Evolutionary conservation across 1,140 invertebrate genomes (phyloP).

Genomic region (Tetragonula clypearis): DNA sequence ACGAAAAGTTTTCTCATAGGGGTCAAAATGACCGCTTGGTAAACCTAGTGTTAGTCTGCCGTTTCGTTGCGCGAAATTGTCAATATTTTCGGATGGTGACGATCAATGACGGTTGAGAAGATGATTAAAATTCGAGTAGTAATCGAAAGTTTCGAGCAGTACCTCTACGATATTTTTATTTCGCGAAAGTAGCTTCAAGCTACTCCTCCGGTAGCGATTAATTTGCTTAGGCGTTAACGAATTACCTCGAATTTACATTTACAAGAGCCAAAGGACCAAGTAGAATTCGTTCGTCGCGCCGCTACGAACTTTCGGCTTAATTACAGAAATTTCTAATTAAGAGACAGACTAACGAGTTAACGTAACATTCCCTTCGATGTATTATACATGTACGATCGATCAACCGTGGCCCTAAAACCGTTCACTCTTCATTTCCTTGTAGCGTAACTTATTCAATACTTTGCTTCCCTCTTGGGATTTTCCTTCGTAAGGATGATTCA

Average conservation of each 20-base stretch:
- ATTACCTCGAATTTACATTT: background rate
- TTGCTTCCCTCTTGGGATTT: too few species aligned
- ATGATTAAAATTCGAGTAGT: too few species aligned
- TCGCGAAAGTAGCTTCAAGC: too few species aligned
- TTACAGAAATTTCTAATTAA: background rate
- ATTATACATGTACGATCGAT: background rate
- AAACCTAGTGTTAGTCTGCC: too few species aligned
- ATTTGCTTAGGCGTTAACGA: background rate
- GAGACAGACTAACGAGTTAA: background rate
- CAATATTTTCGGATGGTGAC: background rate
- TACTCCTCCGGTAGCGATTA: too few species aligned
- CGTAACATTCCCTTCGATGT: background rate
- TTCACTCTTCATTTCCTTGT: background rate
- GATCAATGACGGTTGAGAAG: too few species aligned
- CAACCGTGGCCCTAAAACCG: background rate
- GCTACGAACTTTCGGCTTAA: background rate
- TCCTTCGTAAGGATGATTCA: background rate
- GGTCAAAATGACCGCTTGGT: too few species aligned
- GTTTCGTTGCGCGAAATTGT: background rate
- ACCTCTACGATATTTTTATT: too few species aligned
- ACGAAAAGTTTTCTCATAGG: too few species aligned
- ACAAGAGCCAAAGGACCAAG: background rate
- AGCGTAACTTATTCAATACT: background rate
- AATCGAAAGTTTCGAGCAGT: too few species aligned
- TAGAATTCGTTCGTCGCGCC: background rate